Base-by-base conservation (phyloP, 2,113 vertebrate genomes). In the Leucoraja erinaceus region DNA sequence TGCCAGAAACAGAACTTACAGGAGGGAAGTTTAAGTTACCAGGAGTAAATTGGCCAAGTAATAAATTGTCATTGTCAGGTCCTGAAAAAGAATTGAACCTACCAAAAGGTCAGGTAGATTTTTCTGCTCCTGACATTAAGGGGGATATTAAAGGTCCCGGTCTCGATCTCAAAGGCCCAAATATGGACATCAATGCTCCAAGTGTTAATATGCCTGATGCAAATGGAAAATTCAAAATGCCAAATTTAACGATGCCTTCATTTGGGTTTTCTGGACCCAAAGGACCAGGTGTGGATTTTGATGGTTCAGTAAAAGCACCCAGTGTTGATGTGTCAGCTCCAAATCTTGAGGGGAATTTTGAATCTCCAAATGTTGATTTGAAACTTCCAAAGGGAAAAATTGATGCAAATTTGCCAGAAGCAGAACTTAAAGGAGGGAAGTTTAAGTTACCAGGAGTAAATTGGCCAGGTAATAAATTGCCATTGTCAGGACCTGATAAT, bases 201-300 rank as follows among this genome's bases (percentile, higher is more conserved):
- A 93, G 93, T 94, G 22, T 77, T 94, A 56, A 95, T 94, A 91
- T 31, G 93, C 28, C 86, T 59, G 56, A 76, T 33, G 3, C 95
- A 31, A 95, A 96, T 74, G 1, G 95, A 0, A 95, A 95, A 76
- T 92, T 94, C 8, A 54, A 95, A 9, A 90, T 94, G 7, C 94
- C 94, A 79, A 3, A 93, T 93, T 16, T 93, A 91, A 10, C 95
- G 94, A 95, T 94, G 75, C 90, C 94, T 38, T 95, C 94, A 1
- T 10, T 94, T 0, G 94, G 93, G 72, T 66, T 95, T 76, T 93
- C 93, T 38, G 95, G 93, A 68, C 93, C 95, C 31, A 93, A 95
- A 92, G 0, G 95, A 6, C 94, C 95, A 63, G 94, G 95, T 59
- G 91, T 61, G 59, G 83, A 63, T 18, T 1, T 88, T 7, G 28